Base-by-base conservation (phyloP, 2,113 vertebrate genomes). In the Triplophysa rosa region DNA sequence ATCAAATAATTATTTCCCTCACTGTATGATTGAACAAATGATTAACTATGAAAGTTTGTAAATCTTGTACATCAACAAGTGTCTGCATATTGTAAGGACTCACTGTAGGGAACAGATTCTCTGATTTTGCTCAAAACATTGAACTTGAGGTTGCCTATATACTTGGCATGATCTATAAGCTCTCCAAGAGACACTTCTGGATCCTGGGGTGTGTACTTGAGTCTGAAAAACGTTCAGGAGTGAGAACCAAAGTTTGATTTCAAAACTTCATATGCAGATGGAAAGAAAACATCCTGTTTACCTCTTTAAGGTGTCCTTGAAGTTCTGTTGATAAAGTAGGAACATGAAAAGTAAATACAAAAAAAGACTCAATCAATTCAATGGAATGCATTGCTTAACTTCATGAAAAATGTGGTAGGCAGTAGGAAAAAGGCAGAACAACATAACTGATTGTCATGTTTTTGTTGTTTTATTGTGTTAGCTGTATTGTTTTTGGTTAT, bases 61-160 rank as follows among this genome's bases (percentile, higher is more conserved):
- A 7, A 37, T 37, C 6, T 37, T 37, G 33, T 37, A 37, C 33
- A 37, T 37, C 33, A 37, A 37, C 33, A 1, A 6, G 33, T 37
- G 33, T 1, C 4, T 12, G 10, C 10, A 45, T 45, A 21, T 21
- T 67, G 13, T 42, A 45, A n/a, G 33, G 7, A 45, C 21, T 68
- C 10, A 68, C 71, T 76, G 80, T 68, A 81, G 13, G 47, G 21
- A 5, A 81, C 58, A 21, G 26, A 8, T 4, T 17, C 12, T 68
- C 21, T 42, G 33, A 67, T n/a, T 40, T 40, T 40, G 16, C 19
- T 19, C 78, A 68, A 72, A 1, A 80, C 78, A 33, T 14, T 14
- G 45, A 33, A 80, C 56, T 64, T 45, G 8, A 80, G 70, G 45
- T 73, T 73, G 4, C 79, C 79, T 62, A 72, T 26, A 23, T 74